These are phyloP conservation scores for human DNA, from an alignment of 2,113 vertebrate species.

Conservation along the genomic window GRCh38 chr6:87993001-87993500, in stretches of 20 bases:
- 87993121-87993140: not conserved
- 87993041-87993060: not conserved
- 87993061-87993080: not conserved
- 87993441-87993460: conserved; percentile 79
- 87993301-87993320: conserved; percentile 30
- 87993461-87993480: conserved; percentile 84
- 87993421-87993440: conserved; percentile 69
- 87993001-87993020: not conserved
- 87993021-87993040: not conserved
- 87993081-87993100: conserved; percentile 13
- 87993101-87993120: not conserved
- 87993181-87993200: not conserved
- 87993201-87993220: not conserved
- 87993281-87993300: conserved; percentile 48
- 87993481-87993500: conserved; percentile 87
- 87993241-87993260: not conserved
- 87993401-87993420: conserved; percentile 81
- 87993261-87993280: not conserved
- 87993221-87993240: conserved; percentile 5
- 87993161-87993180: not conserved
- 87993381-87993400: conserved; percentile 69
- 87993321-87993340: conserved; percentile 55
- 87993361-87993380: conserved; percentile 42
- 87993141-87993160: not conserved
- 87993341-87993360: conserved; percentile 60